phyloP scores from a whole-genome alignment of 2,113 vertebrate species.

The Megaceryle torquata region DNA sequence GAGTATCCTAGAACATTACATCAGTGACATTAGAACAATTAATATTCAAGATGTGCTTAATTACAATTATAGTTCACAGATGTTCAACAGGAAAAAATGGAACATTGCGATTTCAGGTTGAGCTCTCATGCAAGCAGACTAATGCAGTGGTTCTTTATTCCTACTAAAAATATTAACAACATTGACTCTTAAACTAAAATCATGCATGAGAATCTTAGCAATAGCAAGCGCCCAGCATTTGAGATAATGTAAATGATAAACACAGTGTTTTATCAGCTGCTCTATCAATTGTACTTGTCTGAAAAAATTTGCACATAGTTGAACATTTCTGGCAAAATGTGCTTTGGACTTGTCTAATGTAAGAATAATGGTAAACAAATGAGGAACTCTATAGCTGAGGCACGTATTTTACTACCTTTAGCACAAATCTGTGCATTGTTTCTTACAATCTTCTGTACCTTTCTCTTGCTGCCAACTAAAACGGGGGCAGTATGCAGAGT shows the following conservation, averaged over 20 bases:
- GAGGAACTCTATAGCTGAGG: neutral
- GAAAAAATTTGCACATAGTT: neutral
- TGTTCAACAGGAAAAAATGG: conserved; percentile 45
- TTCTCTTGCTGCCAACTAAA: neutral
- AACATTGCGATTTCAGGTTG: conserved; percentile 31
- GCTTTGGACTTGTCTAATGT: neutral
- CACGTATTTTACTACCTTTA: neutral
- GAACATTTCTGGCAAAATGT: neutral
- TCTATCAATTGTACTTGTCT: neutral
- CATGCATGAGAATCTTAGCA: neutral
- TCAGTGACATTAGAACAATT: conserved; percentile 66
- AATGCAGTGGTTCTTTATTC: neutral
- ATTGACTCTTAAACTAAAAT: neutral
- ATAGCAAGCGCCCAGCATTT: neutral
- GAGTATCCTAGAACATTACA: conserved; percentile 53
- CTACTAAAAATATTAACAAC: neutral
- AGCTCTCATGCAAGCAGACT: conserved; percentile 37
- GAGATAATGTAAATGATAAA: neutral
- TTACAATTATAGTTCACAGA: conserved; percentile 65
- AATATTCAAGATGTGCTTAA: conserved; percentile 68
- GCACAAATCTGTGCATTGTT: accelerated
- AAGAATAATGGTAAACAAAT: neutral
- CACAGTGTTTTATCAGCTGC: neutral
- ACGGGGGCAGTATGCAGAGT: neutral
- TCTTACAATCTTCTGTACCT: neutral